These are phyloP conservation scores for Dicrostonyx torquatus DNA, from an alignment of 2,797 vertebrate genomes.

Conservation along the genomic window DNA sequence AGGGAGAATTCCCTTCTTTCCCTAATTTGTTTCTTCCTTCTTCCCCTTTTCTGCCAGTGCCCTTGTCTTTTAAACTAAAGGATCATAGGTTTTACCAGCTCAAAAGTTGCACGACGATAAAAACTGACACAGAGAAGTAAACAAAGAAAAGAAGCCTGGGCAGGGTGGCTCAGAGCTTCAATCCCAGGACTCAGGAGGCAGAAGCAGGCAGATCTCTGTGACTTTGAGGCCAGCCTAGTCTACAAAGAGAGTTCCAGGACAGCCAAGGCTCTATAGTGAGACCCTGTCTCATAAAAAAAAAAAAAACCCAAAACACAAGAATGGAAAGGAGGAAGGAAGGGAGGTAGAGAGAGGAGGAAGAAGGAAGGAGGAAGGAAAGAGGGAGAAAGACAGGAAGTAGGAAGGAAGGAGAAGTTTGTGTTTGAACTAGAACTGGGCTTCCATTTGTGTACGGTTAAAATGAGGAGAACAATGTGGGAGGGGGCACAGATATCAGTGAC, in stretches of 20 bases:
- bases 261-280: not conserved
- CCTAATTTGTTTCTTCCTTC: not conserved
- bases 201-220: not conserved
- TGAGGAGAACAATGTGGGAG: not conserved
- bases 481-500: not conserved
- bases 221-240: not conserved
- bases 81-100: not conserved
- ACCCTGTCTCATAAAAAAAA: not conserved
- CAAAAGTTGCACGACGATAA: not conserved
- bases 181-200: not conserved
- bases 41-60: not conserved
- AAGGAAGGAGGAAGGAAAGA: not conserved
- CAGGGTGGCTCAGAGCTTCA: not conserved
- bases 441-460: not conserved
- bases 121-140: not conserved
- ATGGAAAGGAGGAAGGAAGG: too few relatives aligned
- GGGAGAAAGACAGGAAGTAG: rapidly evolving
- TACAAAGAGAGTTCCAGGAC: too few relatives aligned
- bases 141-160: not conserved
- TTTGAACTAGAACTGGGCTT: not conserved
- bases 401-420: too few relatives aligned
- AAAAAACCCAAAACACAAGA: not conserved
- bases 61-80: not conserved
- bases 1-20: not conserved
- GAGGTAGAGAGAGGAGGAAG: not conserved